Evolutionary conservation across 2,797 vertebrate species (phyloP), one percentile per base, ranked within the genome.

Genomic region (Astyanax mexicanus): DNA sequence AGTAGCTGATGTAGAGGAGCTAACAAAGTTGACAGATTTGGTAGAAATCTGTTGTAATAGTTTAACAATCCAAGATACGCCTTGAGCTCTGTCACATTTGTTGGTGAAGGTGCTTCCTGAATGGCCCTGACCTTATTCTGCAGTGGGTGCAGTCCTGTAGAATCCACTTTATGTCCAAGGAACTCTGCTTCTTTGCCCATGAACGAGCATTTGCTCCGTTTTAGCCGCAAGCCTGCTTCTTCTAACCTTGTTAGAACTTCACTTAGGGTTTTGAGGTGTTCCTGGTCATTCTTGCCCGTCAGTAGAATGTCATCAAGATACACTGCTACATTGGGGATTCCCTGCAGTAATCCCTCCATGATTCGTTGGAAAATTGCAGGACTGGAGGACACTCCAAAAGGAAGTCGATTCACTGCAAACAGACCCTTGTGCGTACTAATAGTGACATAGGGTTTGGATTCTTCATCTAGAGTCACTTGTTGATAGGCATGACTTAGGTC

Each of bases 271-370:
- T 42, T 11, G 0, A 78, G 42, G 21, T 77, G 72, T n/a, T 77
- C 66, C 4, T 78, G 23, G 25, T 78, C 65, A 45, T 58, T 23
- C 17, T 0, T 17, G 0, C 73, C 70, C 10, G 74, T 84, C 8
- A 78, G 1, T 0, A 81, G 42, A 1, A 80, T 82, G n/a, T 81
- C 74, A 61, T 82, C 77, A 25, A 82, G n/a, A 3, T 64, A 81
- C 1, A 86, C 19, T 0, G 74, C 66, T 3, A 72, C 60, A 29
- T 38, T 8, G 0, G 42, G 72, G 19, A 76, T 72, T 1, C 64
- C 79, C 19, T 62, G 58, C 9, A 82, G 13, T 2, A 81, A 17
- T 40, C 69, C 37, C 12, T 83, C 57, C 29, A 69, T 73, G 8
- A 37, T 81, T 5, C n/a, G n/a, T n/a, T n/a, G n/a, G n/a, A n/a